phyloP scores from a whole-genome alignment of 2,888 invertebrate genomes.

The Oscheius sp. region DNA sequence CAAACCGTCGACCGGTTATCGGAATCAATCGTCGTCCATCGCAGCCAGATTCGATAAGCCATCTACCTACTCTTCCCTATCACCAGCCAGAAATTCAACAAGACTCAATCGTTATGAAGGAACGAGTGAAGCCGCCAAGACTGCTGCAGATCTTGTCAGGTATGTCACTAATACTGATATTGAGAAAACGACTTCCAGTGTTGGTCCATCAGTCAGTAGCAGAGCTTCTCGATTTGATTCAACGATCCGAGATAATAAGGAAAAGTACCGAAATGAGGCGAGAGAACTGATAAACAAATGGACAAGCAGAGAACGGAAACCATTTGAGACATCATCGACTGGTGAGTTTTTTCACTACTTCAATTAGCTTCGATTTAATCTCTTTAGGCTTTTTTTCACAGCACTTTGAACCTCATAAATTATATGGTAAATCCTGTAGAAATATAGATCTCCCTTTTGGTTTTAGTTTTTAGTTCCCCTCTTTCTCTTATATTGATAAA shows the following conservation, averaged over 20 bases:
- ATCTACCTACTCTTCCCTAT: slow-evolving; percentile 17
- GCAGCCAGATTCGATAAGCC: slow-evolving; percentile 49
- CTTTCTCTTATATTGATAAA: not conserved
- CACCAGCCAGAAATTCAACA: slow-evolving; percentile 10
- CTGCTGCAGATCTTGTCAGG: slow-evolving; percentile 11
- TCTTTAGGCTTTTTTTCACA: slow-evolving; percentile 32
- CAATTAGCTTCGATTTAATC: not conserved
- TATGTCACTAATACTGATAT: not conserved
- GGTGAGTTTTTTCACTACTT: not conserved
- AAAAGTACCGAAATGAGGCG: slow-evolving; percentile 50
- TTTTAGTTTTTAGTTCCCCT: not conserved
- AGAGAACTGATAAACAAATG: slow-evolving; percentile 56
- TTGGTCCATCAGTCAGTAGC: slow-evolving; percentile 53
- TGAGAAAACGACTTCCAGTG: slow-evolving; percentile 27
- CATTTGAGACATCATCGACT: not conserved
- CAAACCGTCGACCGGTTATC: slow-evolving; percentile 52
- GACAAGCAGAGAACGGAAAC: slow-evolving; percentile 47
- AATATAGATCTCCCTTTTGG: not conserved
- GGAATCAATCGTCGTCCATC: slow-evolving; percentile 39
- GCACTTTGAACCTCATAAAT: slow-evolving; percentile 32
- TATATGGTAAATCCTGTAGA: slow-evolving; percentile 25
- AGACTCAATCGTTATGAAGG: not conserved
- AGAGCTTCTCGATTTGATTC: slow-evolving; percentile 58
- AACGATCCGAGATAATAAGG: slow-evolving; percentile 39
- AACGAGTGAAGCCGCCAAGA: slow-evolving; percentile 7